Percentiles rank a stretch among this genome's conserved stretches.
Conservation (phyloP, 2,888 invertebrate species). For the Oithona nana region DNA sequence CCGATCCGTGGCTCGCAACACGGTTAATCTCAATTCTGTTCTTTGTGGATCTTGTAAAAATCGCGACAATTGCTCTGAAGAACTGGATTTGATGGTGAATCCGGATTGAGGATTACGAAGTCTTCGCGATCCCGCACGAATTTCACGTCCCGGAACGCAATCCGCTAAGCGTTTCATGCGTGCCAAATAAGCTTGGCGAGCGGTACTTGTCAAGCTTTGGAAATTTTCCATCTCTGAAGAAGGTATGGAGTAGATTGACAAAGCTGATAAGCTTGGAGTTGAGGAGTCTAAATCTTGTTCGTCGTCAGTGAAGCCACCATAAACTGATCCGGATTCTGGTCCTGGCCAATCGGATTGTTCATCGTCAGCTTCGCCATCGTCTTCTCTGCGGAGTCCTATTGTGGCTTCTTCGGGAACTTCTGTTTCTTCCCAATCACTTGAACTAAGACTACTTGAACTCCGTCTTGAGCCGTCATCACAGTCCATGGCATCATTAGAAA, state of each 20-base stretch:
- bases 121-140: neutral
- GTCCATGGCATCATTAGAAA: constrained; percentile 1
- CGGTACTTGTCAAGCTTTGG: neutral
- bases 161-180: neutral
- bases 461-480: constrained; percentile 1
- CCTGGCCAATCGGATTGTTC: constrained; percentile 16
- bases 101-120: neutral
- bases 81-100: neutral
- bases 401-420: neutral
- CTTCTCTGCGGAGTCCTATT: neutral
- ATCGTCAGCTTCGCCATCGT: constrained; percentile 14
- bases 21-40: neutral
- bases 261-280: neutral
- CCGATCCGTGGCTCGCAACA: neutral
- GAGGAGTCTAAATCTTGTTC: neutral
- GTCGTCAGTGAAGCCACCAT: neutral
- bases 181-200: neutral
- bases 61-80: neutral
- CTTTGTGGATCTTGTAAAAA: neutral
- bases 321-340: neutral
- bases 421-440: constrained; percentile 8
- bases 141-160: constrained; percentile 2
- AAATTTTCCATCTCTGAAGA: neutral
- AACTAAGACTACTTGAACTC: constrained; percentile 2
- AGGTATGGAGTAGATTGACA: neutral